Conservation (phyloP, 1,140 invertebrate genomes). For the Patella vulgata region DNA sequence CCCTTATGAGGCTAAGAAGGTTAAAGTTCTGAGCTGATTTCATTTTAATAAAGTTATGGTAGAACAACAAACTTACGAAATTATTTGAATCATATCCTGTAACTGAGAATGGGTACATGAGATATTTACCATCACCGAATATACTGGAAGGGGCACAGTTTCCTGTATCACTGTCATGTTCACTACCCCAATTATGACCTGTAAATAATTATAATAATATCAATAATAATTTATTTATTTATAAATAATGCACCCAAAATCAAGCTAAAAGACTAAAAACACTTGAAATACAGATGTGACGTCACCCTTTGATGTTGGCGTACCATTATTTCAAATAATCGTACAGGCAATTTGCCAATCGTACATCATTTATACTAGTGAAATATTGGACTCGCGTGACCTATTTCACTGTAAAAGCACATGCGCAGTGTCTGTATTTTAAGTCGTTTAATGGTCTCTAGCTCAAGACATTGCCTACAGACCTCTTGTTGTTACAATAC, state of each 20-base stretch:
- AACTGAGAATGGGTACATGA: conserved; percentile 98
- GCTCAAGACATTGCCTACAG: not conserved
- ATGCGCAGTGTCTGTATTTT: too few relatives aligned
- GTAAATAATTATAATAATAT: conserved; percentile 52
- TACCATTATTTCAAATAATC: too few relatives aligned
- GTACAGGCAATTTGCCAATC: too few relatives aligned
- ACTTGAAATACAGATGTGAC: too few relatives aligned
- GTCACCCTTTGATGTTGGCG: too few relatives aligned
- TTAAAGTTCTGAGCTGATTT: not conserved
- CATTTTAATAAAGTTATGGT: not conserved
- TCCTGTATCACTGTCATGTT: conserved; percentile 93
- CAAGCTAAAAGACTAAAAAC: not conserved
- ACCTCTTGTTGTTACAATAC: not conserved
- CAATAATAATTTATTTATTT: not conserved
- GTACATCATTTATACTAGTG: too few relatives aligned
- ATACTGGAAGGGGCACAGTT: conserved; percentile 91
- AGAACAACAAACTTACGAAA: conserved; percentile 81
- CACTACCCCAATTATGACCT: conserved; percentile 98
- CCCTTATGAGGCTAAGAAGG: too few relatives aligned
- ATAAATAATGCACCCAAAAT: not conserved
- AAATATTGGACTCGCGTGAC: too few relatives aligned
- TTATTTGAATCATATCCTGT: conserved; percentile 97
- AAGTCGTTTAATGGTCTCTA: not conserved
- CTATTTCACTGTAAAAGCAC: too few relatives aligned
- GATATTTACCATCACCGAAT: conserved; percentile 88